Conservation (phyloP, 2,797 vertebrate genomes). For the Cheirogaleus major region DNA sequence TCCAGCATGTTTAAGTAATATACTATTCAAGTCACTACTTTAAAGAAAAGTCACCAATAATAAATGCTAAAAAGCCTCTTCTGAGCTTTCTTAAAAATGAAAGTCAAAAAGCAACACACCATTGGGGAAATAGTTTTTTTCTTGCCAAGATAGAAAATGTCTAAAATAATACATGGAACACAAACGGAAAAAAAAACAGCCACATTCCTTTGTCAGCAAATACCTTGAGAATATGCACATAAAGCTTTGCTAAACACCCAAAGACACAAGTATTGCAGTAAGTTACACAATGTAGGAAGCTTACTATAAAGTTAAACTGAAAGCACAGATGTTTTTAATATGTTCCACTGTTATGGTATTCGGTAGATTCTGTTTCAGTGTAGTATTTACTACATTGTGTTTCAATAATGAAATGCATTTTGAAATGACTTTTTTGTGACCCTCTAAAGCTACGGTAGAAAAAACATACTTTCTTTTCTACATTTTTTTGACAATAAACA, state of each 20-base stretch:
- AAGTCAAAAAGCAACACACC: constrained; percentile 28
- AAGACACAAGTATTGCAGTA: constrained; percentile 14
- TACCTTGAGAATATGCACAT: constrained; percentile 10
- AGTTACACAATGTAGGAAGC: background rate
- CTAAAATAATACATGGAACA: constrained; percentile 42
- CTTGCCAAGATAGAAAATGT: constrained; percentile 46
- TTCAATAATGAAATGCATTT: constrained; percentile 56
- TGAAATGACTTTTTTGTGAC: background rate
- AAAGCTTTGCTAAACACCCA: constrained; percentile 11
- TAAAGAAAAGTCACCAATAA: constrained; percentile 38
- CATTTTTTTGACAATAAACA: constrained; percentile 14
- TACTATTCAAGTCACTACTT: background rate
- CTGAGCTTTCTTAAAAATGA: constrained; percentile 45
- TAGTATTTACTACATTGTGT: constrained; percentile 33
- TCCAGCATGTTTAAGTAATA: background rate
- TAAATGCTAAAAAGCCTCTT: constrained; percentile 17
- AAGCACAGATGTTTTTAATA: constrained; percentile 59
- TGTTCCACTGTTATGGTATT: background rate
- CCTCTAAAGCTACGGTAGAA: background rate
- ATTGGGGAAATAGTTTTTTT: constrained; percentile 46
- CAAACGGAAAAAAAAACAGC: background rate
- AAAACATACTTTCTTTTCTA: background rate
- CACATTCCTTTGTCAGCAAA: constrained; percentile 51
- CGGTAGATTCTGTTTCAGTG: constrained; percentile 19
- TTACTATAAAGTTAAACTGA: background rate